phyloP scores from a whole-genome alignment of 2,888 invertebrate genomes.

The Cyrtodaria siliqua region DNA sequence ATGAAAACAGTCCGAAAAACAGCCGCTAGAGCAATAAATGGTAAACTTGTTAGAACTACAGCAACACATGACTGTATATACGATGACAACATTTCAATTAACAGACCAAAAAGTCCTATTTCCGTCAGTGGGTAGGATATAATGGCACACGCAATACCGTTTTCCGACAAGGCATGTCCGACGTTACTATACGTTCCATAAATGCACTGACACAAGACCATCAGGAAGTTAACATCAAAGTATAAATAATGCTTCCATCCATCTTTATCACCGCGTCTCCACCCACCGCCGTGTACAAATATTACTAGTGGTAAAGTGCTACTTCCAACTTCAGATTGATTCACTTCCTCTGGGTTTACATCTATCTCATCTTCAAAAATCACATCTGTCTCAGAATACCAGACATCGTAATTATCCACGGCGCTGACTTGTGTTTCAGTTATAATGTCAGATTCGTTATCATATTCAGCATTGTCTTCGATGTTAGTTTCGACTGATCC shows the following conservation, averaged over 20 bases:
- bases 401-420: not conserved
- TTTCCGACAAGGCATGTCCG: conserved; percentile 64
- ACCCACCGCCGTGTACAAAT: conserved; percentile 77
- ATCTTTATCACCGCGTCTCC: conserved; percentile 71
- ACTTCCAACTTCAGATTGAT: not conserved
- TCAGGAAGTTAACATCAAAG: conserved; percentile 72
- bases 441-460: not conserved
- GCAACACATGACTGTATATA: conserved; percentile 55
- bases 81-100: conserved; percentile 67
- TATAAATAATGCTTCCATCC: conserved; percentile 73
- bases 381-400: not conserved
- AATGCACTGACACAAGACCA: conserved; percentile 56
- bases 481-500: too few species aligned
- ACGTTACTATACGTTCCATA: conserved; percentile 67
- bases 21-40: not conserved
- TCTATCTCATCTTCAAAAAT: not conserved
- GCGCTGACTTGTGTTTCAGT: too few species aligned
- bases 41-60: conserved; percentile 12
- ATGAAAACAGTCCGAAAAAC: too few species aligned
- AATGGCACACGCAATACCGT: conserved; percentile 71
- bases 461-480: not conserved
- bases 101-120: conserved; percentile 45
- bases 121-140: conserved; percentile 73
- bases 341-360: not conserved
- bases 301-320: conserved; percentile 63